phyloP scores from a whole-genome alignment of 1,140 invertebrate species.

The Drosophila chauvacae region DNA sequence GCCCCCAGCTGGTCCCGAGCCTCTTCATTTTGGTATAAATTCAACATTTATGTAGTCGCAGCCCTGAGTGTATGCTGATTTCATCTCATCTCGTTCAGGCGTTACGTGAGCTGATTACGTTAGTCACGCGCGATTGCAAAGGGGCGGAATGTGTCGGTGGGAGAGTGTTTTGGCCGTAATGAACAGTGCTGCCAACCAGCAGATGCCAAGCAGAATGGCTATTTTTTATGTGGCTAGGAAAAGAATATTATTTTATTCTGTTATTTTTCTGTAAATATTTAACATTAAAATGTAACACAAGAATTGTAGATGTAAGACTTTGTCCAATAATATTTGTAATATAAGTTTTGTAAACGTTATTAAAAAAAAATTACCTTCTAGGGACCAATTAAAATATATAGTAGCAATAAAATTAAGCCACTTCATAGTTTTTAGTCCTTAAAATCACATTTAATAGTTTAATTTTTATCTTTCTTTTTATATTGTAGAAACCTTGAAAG shows the following conservation, averaged over 20 bases:
- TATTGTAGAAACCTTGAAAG: no score
- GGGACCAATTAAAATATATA: no score
- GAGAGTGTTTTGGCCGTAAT: constrained; percentile 7
- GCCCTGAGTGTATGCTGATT: constrained; percentile 74
- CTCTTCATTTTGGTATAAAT: constrained; percentile 66
- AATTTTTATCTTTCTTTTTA: no score
- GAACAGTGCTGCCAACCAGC: constrained; percentile 4
- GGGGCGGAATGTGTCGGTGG: constrained; percentile 1
- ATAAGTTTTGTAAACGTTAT: no score
- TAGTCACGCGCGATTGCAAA: constrained; percentile 69
- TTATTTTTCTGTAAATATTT: background rate
- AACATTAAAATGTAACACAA: background rate
- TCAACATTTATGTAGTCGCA: constrained; percentile 76
- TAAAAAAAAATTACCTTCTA: no score
- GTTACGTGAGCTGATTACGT: constrained; percentile 83
- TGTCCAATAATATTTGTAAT: background rate
- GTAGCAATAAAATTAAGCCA: no score
- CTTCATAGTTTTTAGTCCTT: no score
- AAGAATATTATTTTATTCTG: background rate
- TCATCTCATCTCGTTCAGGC: constrained; percentile 75
- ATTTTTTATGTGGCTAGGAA: background rate
- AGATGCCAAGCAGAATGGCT: background rate
- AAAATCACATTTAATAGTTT: no score
- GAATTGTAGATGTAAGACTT: no score
- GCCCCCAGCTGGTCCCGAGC: constrained; percentile 25